Percentiles rank a stretch among this genome's conserved stretches.
phyloP scores from a whole-genome alignment of 2,888 invertebrate species.

The Callyntrura guangdongensis region DNA sequence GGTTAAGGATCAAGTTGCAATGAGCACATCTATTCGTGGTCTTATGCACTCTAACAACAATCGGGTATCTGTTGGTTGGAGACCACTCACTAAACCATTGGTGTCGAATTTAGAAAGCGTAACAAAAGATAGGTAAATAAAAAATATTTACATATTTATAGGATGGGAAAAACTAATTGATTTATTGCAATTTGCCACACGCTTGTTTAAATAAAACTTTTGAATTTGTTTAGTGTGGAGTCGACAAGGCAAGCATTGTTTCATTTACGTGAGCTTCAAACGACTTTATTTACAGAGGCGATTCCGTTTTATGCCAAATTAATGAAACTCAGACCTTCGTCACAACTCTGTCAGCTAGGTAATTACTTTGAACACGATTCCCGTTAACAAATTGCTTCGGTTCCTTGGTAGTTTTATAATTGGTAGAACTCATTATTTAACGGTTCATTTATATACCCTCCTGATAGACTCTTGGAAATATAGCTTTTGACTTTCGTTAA shows the following conservation, averaged over 20 bases:
- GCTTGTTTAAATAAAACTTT: neutral
- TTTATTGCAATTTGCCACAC: too few relatives aligned
- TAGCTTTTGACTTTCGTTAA: too few relatives aligned
- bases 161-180: too few relatives aligned
- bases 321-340: neutral
- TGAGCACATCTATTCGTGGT: slow-evolving; percentile 80
- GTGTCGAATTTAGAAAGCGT: slow-evolving; percentile 69
- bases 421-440: slow-evolving; percentile 8
- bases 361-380: neutral
- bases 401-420: too few relatives aligned
- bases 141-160: neutral
- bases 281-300: slow-evolving; percentile 70
- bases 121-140: slow-evolving; percentile 70
- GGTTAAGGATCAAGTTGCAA: slow-evolving; percentile 77
- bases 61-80: slow-evolving; percentile 68
- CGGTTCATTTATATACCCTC: too few relatives aligned
- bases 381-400: too few relatives aligned
- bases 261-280: slow-evolving; percentile 59
- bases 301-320: slow-evolving; percentile 74
- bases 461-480: too few relatives aligned
- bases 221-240: slow-evolving; percentile 33
- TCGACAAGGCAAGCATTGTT: slow-evolving; percentile 42
- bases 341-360: neutral
- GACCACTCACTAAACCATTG: slow-evolving; percentile 80
- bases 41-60: slow-evolving; percentile 81